Conservation (phyloP, 2,797 vertebrate species). For the Channa striata region DNA sequence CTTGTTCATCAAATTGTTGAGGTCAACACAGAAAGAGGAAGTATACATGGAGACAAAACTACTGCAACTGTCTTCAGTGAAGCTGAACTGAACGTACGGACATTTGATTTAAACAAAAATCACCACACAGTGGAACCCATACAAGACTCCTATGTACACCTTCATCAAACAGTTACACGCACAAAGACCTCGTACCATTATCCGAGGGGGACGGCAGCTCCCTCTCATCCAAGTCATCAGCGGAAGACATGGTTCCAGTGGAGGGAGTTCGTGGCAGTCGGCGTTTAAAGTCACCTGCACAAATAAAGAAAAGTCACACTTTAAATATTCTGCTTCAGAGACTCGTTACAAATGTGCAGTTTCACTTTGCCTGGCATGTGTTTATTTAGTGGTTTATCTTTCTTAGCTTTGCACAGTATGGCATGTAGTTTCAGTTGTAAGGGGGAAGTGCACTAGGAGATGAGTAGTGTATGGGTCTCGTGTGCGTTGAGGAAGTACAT, state of each 20-base stretch:
- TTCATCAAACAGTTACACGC: conserved; percentile 14
- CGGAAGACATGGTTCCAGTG: conserved; percentile 98
- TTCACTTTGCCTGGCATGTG: background rate
- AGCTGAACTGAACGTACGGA: conserved; percentile 50
- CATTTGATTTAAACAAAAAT: conserved; percentile 38
- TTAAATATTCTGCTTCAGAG: background rate
- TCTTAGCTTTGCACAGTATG: conserved; percentile 4
- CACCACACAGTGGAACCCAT: conserved; percentile 3
- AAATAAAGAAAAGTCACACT: background rate
- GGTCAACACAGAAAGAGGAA: conserved; percentile 69
- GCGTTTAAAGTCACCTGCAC: conserved; percentile 94
- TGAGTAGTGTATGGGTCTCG: background rate
- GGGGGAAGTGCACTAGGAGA: conserved; percentile 42
- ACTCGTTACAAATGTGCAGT: background rate
- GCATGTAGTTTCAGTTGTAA: conserved; percentile 7
- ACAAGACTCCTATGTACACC: background rate
- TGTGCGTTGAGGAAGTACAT: conserved; percentile 35
- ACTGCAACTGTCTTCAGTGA: conserved; percentile 56
- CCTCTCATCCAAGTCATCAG: conserved; percentile 96
- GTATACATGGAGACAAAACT: conserved; percentile 49
- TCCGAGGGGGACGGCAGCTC: conserved; percentile 94
- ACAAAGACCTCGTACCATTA: conserved; percentile 84
- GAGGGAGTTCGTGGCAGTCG: conserved; percentile 96
- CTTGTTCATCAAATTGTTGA: too few species aligned
- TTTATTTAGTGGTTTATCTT: background rate